Percentiles rank a stretch among this genome's conserved stretches.
These are phyloP conservation scores for Otis tarda DNA, from an alignment of 2,113 vertebrate genomes.

Conservation along the genomic window DNA sequence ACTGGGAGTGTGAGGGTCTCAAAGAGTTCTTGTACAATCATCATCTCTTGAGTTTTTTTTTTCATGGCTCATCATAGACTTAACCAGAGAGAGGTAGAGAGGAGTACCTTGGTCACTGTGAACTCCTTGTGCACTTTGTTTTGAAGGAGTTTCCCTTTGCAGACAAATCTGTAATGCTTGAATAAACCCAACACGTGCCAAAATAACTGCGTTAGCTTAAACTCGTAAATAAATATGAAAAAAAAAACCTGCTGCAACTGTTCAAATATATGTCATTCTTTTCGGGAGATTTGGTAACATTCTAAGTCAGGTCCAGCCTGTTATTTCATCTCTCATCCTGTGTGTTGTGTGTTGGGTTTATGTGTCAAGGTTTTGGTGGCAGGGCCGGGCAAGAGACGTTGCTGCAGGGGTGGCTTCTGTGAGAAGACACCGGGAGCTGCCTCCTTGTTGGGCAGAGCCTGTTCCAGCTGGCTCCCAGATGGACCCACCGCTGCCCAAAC, in stretches of 20 bases:
- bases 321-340: background rate
- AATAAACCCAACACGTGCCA: background rate
- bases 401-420: background rate
- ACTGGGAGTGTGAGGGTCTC: background rate
- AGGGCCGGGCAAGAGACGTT: fast-evolving
- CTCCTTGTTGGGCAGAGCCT: background rate
- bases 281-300: background rate
- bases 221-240: background rate
- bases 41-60: background rate
- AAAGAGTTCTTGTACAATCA: background rate
- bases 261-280: background rate
- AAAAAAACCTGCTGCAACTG: background rate
- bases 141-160: background rate
- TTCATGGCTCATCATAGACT: background rate
- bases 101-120: background rate
- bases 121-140: background rate
- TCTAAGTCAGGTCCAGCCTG: background rate
- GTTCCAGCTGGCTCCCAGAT: background rate
- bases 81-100: background rate
- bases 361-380: background rate
- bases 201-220: background rate
- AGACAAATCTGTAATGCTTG: background rate
- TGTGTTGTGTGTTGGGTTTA: fast-evolving
- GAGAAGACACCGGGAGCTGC: background rate
- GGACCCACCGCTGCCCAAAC: fast-evolving